phyloP scores from a whole-genome alignment of 2,888 invertebrate genomes.

The Ennomos fuscantarius region DNA sequence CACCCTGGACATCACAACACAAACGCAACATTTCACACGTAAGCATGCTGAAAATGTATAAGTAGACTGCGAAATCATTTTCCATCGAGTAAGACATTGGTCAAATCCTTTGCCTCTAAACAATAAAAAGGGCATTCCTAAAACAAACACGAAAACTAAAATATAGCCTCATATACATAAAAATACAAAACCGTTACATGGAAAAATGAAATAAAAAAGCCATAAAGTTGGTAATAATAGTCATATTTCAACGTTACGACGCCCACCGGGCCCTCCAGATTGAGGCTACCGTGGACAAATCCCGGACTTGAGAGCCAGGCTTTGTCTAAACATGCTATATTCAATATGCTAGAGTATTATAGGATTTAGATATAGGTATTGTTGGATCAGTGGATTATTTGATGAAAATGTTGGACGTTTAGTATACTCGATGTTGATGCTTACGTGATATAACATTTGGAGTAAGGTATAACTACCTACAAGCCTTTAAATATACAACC shows the following conservation, averaged over 20 bases:
- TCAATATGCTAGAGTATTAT: constrained; percentile 19
- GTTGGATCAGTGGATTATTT: constrained; percentile 2
- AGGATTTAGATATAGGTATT: constrained; percentile 13
- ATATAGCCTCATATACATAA: constrained; percentile 39
- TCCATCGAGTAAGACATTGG: too few relatives aligned
- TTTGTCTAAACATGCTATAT: constrained; percentile 24
- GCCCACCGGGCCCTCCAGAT: constrained; percentile 46
- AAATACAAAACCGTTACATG: constrained; percentile 47
- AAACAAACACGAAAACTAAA: constrained; percentile 20
- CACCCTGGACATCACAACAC: neutral
- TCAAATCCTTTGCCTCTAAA: too few relatives aligned
- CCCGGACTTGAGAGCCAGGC: constrained; percentile 39
- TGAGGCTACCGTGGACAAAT: constrained; percentile 53
- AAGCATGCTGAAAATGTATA: neutral
- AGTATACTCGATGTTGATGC: too few relatives aligned
- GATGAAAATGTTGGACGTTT: neutral
- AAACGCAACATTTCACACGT: constrained; percentile 2
- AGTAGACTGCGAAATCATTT: too few relatives aligned
- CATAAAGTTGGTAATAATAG: constrained; percentile 62
- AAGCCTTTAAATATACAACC: too few relatives aligned
- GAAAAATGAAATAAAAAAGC: constrained; percentile 59
- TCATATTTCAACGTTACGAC: constrained; percentile 60
- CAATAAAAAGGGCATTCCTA: neutral
- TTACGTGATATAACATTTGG: too few relatives aligned
- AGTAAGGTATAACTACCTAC: too few relatives aligned